A percentile compares a stretch with the other conserved stretches of the same genome.
These are phyloP conservation scores for Anas georgica DNA, from an alignment of 2,797 vertebrate species.

Conservation along the genomic window DNA sequence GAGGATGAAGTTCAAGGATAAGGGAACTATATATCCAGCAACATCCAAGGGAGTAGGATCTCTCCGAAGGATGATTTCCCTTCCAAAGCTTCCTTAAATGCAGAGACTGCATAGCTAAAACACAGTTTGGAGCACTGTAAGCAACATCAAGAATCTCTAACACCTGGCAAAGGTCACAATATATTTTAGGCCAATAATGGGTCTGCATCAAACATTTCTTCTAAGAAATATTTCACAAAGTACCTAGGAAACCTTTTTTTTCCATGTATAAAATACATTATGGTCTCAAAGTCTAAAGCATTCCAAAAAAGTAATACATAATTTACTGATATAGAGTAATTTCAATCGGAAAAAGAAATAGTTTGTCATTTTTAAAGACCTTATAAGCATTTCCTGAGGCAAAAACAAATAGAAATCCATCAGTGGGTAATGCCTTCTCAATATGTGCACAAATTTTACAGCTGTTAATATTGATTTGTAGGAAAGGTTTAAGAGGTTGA, in stretches of 20 bases:
- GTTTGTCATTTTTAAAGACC: slow-evolving; percentile 63
- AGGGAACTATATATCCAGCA: not conserved
- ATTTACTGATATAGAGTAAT: slow-evolving; percentile 58
- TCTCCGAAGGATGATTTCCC: not conserved
- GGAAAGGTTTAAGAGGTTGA: slow-evolving; percentile 59
- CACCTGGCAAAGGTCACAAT: not conserved
- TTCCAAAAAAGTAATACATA: slow-evolving; percentile 47
- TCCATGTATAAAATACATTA: slow-evolving; percentile 1
- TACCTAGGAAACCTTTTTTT: slow-evolving; percentile 1
- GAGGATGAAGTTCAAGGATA: not conserved
- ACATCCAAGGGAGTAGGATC: not conserved
- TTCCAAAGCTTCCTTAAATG: not conserved
- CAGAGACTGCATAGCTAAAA: not conserved
- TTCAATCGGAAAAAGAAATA: slow-evolving; percentile 58
- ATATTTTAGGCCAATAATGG: not conserved
- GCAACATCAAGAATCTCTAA: not conserved
- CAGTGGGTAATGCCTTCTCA: slow-evolving; percentile 64
- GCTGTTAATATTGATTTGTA: slow-evolving; percentile 74
- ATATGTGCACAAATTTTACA: slow-evolving; percentile 54
- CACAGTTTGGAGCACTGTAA: not conserved
- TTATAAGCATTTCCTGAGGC: slow-evolving; percentile 66
- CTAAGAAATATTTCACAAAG: not conserved
- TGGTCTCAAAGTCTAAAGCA: slow-evolving; percentile 6
- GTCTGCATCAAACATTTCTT: not conserved
- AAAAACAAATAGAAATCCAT: slow-evolving; percentile 72